phyloP scores from a whole-genome alignment of 2,888 invertebrate species.

The Enoplolaimus lenunculus region DNA sequence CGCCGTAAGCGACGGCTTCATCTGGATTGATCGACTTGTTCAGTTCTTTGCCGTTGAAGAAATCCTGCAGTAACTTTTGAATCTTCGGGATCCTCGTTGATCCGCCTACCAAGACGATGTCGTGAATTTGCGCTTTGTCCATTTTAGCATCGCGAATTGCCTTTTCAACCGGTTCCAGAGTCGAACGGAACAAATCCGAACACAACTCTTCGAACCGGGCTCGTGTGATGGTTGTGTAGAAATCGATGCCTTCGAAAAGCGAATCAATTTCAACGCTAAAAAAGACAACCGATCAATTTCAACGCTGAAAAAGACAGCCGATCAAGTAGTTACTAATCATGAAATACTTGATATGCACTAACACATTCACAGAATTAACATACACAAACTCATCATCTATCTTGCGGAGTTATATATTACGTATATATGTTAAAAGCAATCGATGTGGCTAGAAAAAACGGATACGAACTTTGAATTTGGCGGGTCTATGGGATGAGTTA shows the following conservation, averaged over 20 bases:
- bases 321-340: no score
- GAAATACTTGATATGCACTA: no score
- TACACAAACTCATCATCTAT: no score
- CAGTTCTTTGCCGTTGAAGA: conserved; percentile 81
- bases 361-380: no score
- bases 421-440: no score
- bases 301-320: conserved; percentile 75
- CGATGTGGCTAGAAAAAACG: no score
- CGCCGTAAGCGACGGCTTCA: conserved; percentile 86
- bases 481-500: no score
- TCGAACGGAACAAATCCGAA: conserved; percentile 81
- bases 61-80: conserved; percentile 73
- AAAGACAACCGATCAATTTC: conserved; percentile 93
- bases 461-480: no score
- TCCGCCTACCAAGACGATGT: conserved; percentile 60
- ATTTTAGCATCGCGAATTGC: conserved; percentile 85
- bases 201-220: conserved; percentile 92
- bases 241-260: conserved; percentile 84
- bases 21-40: conserved; percentile 87
- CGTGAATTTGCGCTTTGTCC: conserved; percentile 56
- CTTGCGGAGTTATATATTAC: no score
- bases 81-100: conserved; percentile 95
- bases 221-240: conserved; percentile 84
- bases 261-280: conserved; percentile 89
- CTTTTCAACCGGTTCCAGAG: conserved; percentile 90